These are phyloP conservation scores for Danio rerio DNA, from an alignment of 2,113 vertebrate species.

Conservation along the genomic window DNA sequence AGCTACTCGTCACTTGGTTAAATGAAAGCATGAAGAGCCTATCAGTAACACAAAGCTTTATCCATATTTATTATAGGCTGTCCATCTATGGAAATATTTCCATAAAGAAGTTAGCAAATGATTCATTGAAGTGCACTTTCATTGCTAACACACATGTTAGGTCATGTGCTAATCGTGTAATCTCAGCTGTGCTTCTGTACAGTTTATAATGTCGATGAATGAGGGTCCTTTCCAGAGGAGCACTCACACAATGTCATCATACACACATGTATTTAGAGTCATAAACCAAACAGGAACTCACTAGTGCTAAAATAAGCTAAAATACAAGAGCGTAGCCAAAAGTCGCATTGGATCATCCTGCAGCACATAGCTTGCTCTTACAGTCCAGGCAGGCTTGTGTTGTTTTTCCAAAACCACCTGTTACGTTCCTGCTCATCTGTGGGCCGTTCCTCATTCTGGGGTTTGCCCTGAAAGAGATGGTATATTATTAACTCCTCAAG, in stretches of 20 bases:
- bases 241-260: neutral
- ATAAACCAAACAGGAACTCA: neutral
- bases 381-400: neutral
- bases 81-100: too few relatives aligned
- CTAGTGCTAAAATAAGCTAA: neutral
- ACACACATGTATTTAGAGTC: neutral
- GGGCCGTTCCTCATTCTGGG: neutral
- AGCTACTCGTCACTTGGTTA: too few relatives aligned
- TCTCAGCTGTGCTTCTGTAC: neutral
- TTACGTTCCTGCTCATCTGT: neutral
- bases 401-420: conserved; percentile 21
- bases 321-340: neutral
- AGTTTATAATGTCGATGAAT: neutral
- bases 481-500: neutral
- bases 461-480: neutral
- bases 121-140: too few relatives aligned
- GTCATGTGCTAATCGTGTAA: neutral
- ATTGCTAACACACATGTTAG: too few relatives aligned
- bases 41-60: too few relatives aligned
- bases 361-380: neutral
- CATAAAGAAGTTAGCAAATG: too few relatives aligned
- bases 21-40: too few relatives aligned
- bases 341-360: neutral
- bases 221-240: conserved; percentile 6
- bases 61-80: too few relatives aligned